phyloP scores from a whole-genome alignment of 2,113 vertebrate species.

The Psilopsiagon aurifrons region DNA sequence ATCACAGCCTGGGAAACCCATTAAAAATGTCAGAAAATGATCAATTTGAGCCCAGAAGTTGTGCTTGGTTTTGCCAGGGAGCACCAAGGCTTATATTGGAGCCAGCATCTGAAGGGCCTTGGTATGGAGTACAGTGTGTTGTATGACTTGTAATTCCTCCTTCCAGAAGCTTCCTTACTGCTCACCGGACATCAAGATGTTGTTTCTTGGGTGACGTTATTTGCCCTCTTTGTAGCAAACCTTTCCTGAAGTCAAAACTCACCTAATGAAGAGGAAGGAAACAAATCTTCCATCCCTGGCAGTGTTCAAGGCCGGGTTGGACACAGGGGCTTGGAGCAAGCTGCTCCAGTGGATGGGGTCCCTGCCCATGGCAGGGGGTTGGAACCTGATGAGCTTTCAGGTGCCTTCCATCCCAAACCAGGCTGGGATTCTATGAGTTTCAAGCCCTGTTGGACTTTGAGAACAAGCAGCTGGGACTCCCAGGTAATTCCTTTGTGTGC shows the following conservation, averaged over 20 bases:
- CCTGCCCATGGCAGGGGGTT: not conserved
- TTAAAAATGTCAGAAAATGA: not conserved
- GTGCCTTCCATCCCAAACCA: not conserved
- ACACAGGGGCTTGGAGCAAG: not conserved
- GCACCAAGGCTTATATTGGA: fast-evolving
- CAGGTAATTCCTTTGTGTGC: not conserved
- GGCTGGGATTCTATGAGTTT: not conserved
- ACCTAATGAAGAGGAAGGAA: not conserved
- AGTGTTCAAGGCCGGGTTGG: not conserved
- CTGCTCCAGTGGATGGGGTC: not conserved
- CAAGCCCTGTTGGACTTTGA: not conserved
- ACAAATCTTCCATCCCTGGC: not conserved
- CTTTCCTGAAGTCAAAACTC: not conserved
- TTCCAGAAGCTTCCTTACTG: not conserved
- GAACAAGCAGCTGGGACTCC: not conserved
- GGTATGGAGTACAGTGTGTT: not conserved
- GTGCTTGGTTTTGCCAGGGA: not conserved
- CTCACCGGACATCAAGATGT: not conserved
- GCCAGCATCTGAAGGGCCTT: not conserved
- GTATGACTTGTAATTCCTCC: not conserved
- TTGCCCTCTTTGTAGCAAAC: not conserved
- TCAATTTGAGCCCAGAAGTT: not conserved
- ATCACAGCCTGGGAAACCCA: not conserved
- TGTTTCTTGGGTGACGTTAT: not conserved
- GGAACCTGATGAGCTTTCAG: not conserved